Base-by-base conservation (phyloP, 2,888 invertebrate genomes). In the Argyresthia albistria region DNA sequence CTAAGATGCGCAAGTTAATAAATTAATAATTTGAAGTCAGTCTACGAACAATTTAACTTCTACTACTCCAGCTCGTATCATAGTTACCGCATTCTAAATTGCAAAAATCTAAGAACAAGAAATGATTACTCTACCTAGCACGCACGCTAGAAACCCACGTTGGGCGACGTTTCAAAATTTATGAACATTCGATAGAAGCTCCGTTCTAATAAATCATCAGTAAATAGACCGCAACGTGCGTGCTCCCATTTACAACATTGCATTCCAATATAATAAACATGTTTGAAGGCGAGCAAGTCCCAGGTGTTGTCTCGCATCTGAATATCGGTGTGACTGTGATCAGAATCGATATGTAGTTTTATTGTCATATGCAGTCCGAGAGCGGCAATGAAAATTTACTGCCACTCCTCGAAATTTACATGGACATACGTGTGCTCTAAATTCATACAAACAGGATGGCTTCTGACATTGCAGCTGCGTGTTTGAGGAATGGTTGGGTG, bases 321-420 rank as follows among this genome's bases (percentile, higher is more conserved):
- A 81, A 83, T 81, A 84, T 82, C 70, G 80, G 71, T 78, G 76
- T 72, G 79, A 69, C 72, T 83, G 82, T 82, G 83, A 82, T 81
- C 80, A 74, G 84, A 82, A 86, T 82, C 73, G 82, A 75, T 76
- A 83, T 83, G 86, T 83, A 86, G 70, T 83, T 84, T 86, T 84
- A 84, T 82, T 83, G 80, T 82, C 79, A 79, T 50, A 51, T 72
- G 71, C 65, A 64, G 66, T 65, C 60, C 68, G 74, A 74, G 73
- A 73, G 69, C 67, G 70, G 73, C 72, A 66, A 76, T 79, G 72
- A 77, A 78, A 78, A 79, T 76, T 80, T 77, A 80, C 73, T 73
- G 67, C 65, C 69, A 67, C 69, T 16, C 66, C 64, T 70, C 68
- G 60, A 70, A 73, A 71, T 65, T 65, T 70, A 36, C 48, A 48